Evolutionary conservation across 2,113 vertebrate genomes (phyloP), one percentile per base, ranked within the genome.

Genomic region (Ibidorhyncha struthersii): DNA sequence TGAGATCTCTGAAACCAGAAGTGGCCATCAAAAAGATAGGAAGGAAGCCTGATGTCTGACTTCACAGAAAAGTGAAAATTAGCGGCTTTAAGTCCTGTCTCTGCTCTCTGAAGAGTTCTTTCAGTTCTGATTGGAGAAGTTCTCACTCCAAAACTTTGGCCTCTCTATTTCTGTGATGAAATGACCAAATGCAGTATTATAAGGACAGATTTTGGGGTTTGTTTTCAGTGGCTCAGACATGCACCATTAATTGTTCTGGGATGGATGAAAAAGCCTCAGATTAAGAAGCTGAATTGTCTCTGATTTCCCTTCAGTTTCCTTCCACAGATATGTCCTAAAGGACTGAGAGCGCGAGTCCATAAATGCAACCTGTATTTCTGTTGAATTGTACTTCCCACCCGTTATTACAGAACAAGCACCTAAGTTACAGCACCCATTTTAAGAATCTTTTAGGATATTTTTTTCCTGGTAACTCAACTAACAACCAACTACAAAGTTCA

Each of bases 141-240:
- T 80, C 52, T 78, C 22, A 58, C 17, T 80, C 26, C 41, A 5
- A 52, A 26, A 55, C 7, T 8, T 55, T 30, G 4, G 4, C 7
- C 7, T 89, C 70, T 14, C 1, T 52, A 14, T 32, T 84, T 67
- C 40, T 36, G 4, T 63, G 17, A 76, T 18, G 40, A 56, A 82
- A 74, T 1, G 1, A n/a, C 4, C 10, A 78, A 22, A 47, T 5
- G 5, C 52, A 65, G 4, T 25, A 16, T 15, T 26, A 12, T 3
- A 63, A 49, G 26, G 15, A 26, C 11, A n/a, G 6, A 2, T 20
- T 22, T 77, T 1, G 9, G 23, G 8, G 5, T 13, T 84, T 66
- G 10, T 62, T 84, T 82, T 65, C 13, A 43, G 3, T 6, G 55
- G 2, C 15, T 83, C 27, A n/a, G 4, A 29, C 3, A 18, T 13